Percentiles rank a stretch among this genome's conserved stretches.
phyloP scores from a whole-genome alignment of 2,888 invertebrate species.

The Choristoneura rosaceana region DNA sequence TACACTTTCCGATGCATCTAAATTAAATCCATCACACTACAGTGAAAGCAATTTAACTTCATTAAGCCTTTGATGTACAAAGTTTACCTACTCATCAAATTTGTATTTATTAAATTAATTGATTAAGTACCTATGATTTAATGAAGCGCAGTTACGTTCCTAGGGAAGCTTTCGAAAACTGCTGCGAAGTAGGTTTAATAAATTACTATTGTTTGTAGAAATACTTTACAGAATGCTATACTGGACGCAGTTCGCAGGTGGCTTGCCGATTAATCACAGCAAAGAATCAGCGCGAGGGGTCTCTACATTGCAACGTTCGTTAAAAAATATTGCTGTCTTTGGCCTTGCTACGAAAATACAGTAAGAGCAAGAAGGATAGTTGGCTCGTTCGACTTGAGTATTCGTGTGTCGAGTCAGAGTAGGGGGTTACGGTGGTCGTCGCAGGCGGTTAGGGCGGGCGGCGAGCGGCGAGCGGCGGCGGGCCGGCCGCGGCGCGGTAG shows the following conservation, averaged over 20 bases:
- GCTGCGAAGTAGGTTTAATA: neutral
- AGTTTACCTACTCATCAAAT: neutral
- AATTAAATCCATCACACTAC: neutral
- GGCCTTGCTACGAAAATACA: neutral
- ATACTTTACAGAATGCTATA: constrained; percentile 65
- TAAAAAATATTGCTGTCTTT: neutral
- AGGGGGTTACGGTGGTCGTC: constrained; percentile 31
- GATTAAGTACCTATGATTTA: neutral
- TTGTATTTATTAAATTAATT: neutral
- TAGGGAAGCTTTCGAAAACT: neutral
- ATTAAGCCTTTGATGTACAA: neutral
- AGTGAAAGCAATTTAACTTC: constrained; percentile 8
- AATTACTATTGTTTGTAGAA: constrained; percentile 63
- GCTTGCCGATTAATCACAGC: constrained; percentile 80
- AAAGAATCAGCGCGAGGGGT: constrained; percentile 62
- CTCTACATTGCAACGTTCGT: constrained; percentile 50
- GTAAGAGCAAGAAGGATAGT: constrained; percentile 19
- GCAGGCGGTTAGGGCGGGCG: constrained; percentile 46
- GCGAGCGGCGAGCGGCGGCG: constrained; percentile 34
- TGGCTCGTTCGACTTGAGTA: neutral
- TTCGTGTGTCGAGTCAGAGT: constrained; percentile 22
- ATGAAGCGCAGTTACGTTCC: too few species aligned
- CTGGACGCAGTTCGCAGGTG: constrained; percentile 80
- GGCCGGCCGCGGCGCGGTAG: constrained; percentile 70
- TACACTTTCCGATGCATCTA: neutral